A percentile compares a stretch with the other conserved stretches of the same genome.
These are phyloP conservation scores for Drosophila sp. DNA, from an alignment of 1,140 invertebrate genomes.

Conservation along the genomic window DNA sequence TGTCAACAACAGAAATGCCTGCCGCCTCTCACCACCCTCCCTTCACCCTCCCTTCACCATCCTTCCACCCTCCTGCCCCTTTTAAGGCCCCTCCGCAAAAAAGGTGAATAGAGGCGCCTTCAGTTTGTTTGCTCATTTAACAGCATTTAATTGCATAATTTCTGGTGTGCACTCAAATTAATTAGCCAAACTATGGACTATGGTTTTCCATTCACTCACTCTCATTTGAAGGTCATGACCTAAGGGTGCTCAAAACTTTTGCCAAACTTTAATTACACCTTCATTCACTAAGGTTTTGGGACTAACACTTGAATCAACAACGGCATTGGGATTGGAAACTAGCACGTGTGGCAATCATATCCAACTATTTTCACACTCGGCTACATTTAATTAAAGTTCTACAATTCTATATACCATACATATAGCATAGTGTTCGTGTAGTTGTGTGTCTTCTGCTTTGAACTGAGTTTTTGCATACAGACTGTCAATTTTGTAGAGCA, in stretches of 20 bases:
- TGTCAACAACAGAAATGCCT: conserved; percentile 53
- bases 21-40: not conserved
- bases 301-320: conserved; percentile 7
- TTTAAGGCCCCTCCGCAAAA: conserved; percentile 1
- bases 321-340: not conserved
- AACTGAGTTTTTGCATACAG: conserved; percentile 22
- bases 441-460: conserved; percentile 15
- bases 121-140: conserved; percentile 72
- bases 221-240: conserved; percentile 11
- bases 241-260: not conserved
- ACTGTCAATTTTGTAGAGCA: conserved; percentile 52
- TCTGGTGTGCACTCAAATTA: conserved; percentile 49
- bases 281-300: not conserved
- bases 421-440: not conserved
- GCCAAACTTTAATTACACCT: conserved; percentile 10
- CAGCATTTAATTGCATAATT: conserved; percentile 79
- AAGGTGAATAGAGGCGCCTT: conserved; percentile 27
- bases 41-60: too few species aligned
- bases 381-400: conserved; percentile 65
- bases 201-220: not conserved
- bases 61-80: too few species aligned
- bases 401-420: too few species aligned
- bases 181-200: conserved; percentile 23
- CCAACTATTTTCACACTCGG: conserved; percentile 32
- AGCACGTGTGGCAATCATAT: conserved; percentile 12